Evolutionary conservation across 1,140 invertebrate genomes (phyloP), one percentile per base, ranked within the genome.

Genomic region (Oryctes rhinoceros): DNA sequence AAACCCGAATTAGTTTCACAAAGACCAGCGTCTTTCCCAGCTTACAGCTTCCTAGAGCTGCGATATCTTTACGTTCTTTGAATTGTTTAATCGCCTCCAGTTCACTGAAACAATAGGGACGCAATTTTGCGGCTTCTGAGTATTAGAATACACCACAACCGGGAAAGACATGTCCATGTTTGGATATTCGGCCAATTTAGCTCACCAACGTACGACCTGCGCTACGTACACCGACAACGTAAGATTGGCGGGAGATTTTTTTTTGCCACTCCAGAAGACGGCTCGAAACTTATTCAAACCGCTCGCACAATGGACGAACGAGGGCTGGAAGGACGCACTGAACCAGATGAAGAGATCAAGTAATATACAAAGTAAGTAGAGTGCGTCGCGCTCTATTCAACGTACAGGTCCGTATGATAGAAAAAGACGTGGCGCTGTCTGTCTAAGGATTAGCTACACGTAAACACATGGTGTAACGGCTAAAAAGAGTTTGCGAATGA

Each of bases 341-440:
- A 71, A 71, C 65, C 65, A 71, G 65, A 71, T 71, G 65, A 71
- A 71, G 65, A 71, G 65, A 71, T 71, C 65, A 71, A 71, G 65
- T 71, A 71, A 71, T 71, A 71, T 71, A 71, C 65, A 71, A 71
- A 71, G 65, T 71, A 71, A 71, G 65, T 71, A 71, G 65, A 71
- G 65, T 71, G 18, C 37, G 37, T 71, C 65, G 65, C 65, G 24
- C 20, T 71, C 65, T 71, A 71, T 35, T 24, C 35, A 30, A 30
- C 20, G 20, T 20, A 10, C 5, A 37, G 20, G 15, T 24, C 24
- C 18, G 24, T 10, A 10, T 4, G 65, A 15, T 71, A 71, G 65
- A 71, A 35, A 71, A 71, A 37, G 65, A 71, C 20, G 65, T 71
- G 10, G 24, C 6, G 9, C 20, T 71, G 65, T 2, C 65, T 71